A percentile compares a stretch with the other conserved stretches of the same genome.
Evolutionary conservation across 2,888 invertebrate species (phyloP).

Genomic region (Hedychridium roseum): DNA sequence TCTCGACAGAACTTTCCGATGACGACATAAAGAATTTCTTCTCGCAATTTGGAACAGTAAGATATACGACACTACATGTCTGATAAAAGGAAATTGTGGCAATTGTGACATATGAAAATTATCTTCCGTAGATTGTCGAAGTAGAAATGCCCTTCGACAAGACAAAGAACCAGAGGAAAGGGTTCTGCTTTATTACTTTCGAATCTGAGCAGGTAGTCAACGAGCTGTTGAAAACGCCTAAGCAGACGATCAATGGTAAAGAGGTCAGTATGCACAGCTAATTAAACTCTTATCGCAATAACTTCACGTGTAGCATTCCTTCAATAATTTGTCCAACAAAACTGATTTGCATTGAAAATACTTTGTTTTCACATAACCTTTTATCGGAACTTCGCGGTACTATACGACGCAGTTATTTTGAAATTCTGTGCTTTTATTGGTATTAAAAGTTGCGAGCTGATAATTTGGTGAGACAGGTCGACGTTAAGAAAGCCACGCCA

Average conservation of each 20-base stretch:
- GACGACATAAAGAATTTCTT: constrained; percentile 95
- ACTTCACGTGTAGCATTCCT: background rate
- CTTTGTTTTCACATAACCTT: too few relatives aligned
- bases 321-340: constrained; percentile 2
- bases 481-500: constrained; percentile 94
- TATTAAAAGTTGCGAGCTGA: too few relatives aligned
- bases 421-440: too few relatives aligned
- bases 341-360: constrained; percentile 6
- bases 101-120: constrained; percentile 39
- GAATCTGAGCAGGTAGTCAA: constrained; percentile 95
- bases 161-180: constrained; percentile 94
- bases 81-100: too few relatives aligned
- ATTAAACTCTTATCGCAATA: background rate
- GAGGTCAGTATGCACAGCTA: constrained; percentile 72
- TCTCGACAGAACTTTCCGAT: constrained; percentile 91
- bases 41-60: constrained; percentile 89
- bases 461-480: constrained; percentile 75
- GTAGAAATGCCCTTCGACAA: constrained; percentile 98
- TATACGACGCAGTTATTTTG: too few relatives aligned
- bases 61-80: too few relatives aligned
- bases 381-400: too few relatives aligned
- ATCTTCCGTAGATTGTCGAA: constrained; percentile 80
- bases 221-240: constrained; percentile 88
- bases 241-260: constrained; percentile 92
- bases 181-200: constrained; percentile 97